Evolutionary conservation across 2,888 invertebrate genomes (phyloP), one percentile per base, ranked within the genome.

Genomic region (Cacoxenus indagator): DNA sequence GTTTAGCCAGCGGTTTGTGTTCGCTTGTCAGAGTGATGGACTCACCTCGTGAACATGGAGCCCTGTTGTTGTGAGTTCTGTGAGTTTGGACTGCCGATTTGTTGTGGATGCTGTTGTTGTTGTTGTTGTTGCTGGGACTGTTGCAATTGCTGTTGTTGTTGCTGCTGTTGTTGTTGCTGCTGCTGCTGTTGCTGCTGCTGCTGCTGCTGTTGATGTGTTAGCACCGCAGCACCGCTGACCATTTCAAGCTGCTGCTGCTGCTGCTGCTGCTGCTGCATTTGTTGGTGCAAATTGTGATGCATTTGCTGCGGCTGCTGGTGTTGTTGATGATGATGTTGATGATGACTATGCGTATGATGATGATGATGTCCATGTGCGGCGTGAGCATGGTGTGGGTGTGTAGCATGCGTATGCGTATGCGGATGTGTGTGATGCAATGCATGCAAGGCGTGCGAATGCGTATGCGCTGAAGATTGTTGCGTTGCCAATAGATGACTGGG

Each of bases 21-120:
- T n/a, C n/a, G n/a, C n/a, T n/a, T n/a, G n/a, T n/a, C n/a, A n/a
- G n/a, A n/a, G 14, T 37, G 8, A 3, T 14, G 8, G 73, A 75
- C 78, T 81, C 73, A 81, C 80, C 80, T 77, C 76, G 82, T 80
- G 79, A 80, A 80, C 80, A 80, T 80, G 19, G 61, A 62, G 45
- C 68, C 67, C 0, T 74, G 74, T 29, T 76, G 75, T 69, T 78
- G 79, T 24, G 61, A 62, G n/a, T 11, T 45, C 43, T 62, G 61
- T 24, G 43, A 43, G 17, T 62, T 62, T 19, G 61, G 61, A 45
- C 61, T 62, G 24, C 43, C 61, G 19, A 62, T 26, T 51, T 19
- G 61, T 22, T 29, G 70, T 46, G 73, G 74, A 19, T 70, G 73
- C 43, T 66, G 66, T 6, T 65, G 65, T 24, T 67, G 67, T 17